These are phyloP conservation scores for Ciconia boyciana DNA, from an alignment of 2,113 vertebrate species.

Conservation along the genomic window DNA sequence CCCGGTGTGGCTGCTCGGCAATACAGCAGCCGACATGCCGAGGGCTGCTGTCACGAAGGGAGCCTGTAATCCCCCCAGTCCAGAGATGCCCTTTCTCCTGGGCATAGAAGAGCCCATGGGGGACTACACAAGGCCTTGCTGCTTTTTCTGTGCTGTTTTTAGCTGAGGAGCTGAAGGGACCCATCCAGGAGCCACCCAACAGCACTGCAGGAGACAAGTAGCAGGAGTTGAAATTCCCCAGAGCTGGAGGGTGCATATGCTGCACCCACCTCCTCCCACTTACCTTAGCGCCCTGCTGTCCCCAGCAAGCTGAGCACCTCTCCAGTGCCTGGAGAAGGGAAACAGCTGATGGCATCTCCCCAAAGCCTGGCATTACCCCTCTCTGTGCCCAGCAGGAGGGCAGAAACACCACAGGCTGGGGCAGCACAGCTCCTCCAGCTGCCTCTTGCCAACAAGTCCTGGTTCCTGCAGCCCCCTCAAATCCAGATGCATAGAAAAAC, in stretches of 20 bases:
- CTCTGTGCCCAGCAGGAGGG: background rate
- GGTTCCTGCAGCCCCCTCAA: background rate
- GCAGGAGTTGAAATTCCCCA: background rate
- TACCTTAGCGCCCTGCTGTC: fast-evolving
- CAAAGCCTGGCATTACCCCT: background rate
- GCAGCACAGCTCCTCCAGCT: background rate
- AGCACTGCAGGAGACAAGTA: fast-evolving
- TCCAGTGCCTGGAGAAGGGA: background rate
- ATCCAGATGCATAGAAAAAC: background rate
- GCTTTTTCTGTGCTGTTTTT: background rate
- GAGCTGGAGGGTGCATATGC: background rate
- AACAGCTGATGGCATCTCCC: background rate
- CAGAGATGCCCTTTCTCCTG: background rate
- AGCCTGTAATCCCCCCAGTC: background rate
- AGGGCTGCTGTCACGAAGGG: background rate
- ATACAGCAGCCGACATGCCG: fast-evolving
- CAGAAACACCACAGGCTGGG: background rate
- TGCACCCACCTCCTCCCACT: background rate
- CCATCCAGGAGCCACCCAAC: background rate
- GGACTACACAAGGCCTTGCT: background rate
- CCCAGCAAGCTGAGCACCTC: background rate
- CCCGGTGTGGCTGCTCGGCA: background rate
- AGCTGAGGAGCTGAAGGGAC: background rate
- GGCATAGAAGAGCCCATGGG: background rate
- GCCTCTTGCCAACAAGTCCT: background rate